A percentile compares a stretch with the other conserved stretches of the same genome.
These are phyloP conservation scores for Anguilla obscura DNA, from an alignment of 2,797 vertebrate species.

Conservation along the genomic window DNA sequence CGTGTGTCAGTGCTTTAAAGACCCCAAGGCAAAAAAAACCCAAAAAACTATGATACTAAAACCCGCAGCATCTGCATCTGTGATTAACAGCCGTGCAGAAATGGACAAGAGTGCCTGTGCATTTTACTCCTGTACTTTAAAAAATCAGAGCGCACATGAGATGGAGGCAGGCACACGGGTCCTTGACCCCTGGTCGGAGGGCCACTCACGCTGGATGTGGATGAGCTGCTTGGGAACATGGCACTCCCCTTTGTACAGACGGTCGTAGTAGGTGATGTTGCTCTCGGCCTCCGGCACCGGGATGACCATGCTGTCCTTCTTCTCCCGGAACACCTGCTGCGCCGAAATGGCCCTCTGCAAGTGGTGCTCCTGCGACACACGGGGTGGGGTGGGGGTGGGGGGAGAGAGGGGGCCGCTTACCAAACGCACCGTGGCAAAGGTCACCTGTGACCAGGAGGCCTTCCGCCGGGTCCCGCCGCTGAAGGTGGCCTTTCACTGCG, in stretches of 20 bases:
- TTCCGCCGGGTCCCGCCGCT: neutral
- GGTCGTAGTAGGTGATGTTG: conserved; percentile 89
- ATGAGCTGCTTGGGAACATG: conserved; percentile 91
- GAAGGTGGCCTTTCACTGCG: too few relatives aligned
- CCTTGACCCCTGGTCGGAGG: neutral
- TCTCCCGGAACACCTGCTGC: conserved; percentile 91
- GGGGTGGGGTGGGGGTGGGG: neutral
- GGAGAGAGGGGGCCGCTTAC: neutral
- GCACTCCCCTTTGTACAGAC: conserved; percentile 89
- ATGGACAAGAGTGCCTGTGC: neutral
- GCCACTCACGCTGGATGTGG: conserved; percentile 89
- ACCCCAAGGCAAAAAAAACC: too few relatives aligned
- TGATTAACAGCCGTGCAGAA: neutral
- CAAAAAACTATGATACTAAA: neutral
- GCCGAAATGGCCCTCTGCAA: conserved; percentile 92
- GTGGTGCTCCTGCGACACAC: conserved; percentile 85
- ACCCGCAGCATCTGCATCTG: neutral
- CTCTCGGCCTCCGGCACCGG: conserved; percentile 90
- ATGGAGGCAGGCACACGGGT: neutral
- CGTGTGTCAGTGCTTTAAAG: neutral
- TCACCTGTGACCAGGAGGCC: neutral
- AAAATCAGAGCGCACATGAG: neutral
- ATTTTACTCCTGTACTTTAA: neutral
- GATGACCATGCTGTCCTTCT: conserved; percentile 94
- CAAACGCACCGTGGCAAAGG: neutral